These are phyloP conservation scores for Morinoia aosen DNA, from an alignment of 2,888 invertebrate species.

Conservation along the genomic window DNA sequence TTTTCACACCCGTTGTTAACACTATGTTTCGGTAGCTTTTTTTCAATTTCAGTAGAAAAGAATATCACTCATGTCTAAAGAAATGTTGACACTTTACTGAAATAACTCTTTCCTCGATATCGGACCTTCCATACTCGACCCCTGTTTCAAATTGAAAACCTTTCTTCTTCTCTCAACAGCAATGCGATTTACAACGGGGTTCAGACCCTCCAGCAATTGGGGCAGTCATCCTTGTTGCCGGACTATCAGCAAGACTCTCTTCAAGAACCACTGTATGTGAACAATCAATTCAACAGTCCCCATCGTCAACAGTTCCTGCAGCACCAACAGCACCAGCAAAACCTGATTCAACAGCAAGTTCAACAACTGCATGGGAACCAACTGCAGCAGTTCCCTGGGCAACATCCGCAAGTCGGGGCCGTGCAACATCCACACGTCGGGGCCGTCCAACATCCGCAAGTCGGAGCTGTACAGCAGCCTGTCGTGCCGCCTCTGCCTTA, in stretches of 20 bases:
- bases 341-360: conserved; percentile 29
- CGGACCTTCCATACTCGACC: neutral
- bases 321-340: conserved; percentile 43
- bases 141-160: neutral
- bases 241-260: neutral
- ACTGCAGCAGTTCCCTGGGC: neutral
- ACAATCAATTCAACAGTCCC: conserved; percentile 32
- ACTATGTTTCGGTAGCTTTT: too few species aligned
- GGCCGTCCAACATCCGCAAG: neutral
- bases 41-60: too few species aligned
- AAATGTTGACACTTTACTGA: too few species aligned
- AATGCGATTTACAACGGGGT: conserved; percentile 1
- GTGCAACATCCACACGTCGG: neutral
- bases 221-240: neutral
- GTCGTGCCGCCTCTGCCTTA: conserved; percentile 45
- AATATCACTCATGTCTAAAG: too few species aligned
- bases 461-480: neutral
- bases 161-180: neutral
- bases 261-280: neutral
- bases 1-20: too few species aligned
- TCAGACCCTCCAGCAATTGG: conserved; percentile 43
- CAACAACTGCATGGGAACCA: conserved; percentile 30
- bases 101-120: too few species aligned
- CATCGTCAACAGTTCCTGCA: conserved; percentile 48
- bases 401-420: neutral